Evolutionary conservation across 2,797 vertebrate genomes (phyloP), one percentile per base, ranked within the genome.

Genomic region (Anabas testudineus): DNA sequence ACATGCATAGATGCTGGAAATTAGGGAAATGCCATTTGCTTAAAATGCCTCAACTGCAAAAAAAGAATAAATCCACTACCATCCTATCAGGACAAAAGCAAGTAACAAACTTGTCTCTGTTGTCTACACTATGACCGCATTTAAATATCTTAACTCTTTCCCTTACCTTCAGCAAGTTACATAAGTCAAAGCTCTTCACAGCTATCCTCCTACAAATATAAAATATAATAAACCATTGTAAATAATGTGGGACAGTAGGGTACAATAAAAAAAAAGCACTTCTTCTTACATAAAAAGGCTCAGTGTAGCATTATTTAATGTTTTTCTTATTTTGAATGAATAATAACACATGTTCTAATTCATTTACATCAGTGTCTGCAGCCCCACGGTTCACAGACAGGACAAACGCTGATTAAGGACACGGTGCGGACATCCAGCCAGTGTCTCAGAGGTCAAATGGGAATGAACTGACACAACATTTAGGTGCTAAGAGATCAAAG

Each of bases 401-500:
- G 30, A 66, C 63, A 58, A 71, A 54, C 45, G 28, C 63, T 55
- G 66, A 82, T 74, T 56, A 54, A 70, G 56, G 73, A 49, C 26
- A 45, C 21, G 14, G 54, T 21, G 46, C 54, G 51, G 39, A 34
- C 62, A 28, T 55, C 47, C 36, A 49, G 39, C 10, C 34, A n/a
- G 36, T 2, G 62, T 55, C 73, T 73, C 78, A 48, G 74, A 86
- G 85, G 87, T 91, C 91, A 91, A 75, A 66, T 1, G 8, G 51
- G 28, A 73, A 60, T 66, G 53, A 73, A 64, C 14, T 52, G 71
- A 83, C 84, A 63, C 67, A 78, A 85, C 81, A 76, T 78, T 84
- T 82, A 78, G 78, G 76, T 72, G 41, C 62, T 21, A n/a, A 65
- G 46, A 73, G 82, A 87, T 88, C 86, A 85, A 80, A 88, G 84